Evolutionary conservation across 2,888 invertebrate species (phyloP).

Genomic region (Sericinus montela): DNA sequence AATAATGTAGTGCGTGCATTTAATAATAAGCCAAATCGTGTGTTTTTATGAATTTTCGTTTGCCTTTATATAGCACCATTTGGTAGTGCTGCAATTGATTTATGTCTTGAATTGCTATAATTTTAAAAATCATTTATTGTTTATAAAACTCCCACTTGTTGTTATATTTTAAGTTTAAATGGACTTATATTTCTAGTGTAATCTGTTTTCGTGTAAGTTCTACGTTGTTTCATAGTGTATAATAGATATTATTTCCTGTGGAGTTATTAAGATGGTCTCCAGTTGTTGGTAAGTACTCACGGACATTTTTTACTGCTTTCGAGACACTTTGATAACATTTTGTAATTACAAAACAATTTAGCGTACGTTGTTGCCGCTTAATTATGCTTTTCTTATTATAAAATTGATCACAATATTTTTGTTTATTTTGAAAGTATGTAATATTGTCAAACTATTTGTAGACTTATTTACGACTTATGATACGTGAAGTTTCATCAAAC

Average conservation of each 20-base stretch:
- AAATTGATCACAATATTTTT: neutral
- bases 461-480: neutral
- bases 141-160: slow-evolving; percentile 35
- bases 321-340: slow-evolving; percentile 33
- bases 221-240: slow-evolving; percentile 30
- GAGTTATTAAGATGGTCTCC: slow-evolving; percentile 44
- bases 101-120: slow-evolving; percentile 38
- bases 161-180: slow-evolving; percentile 42
- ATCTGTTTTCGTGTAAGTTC: slow-evolving; percentile 47
- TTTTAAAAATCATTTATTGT: slow-evolving; percentile 40
- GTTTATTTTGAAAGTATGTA: slow-evolving; percentile 10
- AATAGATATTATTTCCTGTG: slow-evolving; percentile 28
- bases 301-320: slow-evolving; percentile 31
- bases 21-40: slow-evolving; percentile 49
- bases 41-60: slow-evolving; percentile 48
- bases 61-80: slow-evolving; percentile 46
- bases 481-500: too few relatives aligned
- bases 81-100: slow-evolving; percentile 33
- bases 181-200: slow-evolving; percentile 37
- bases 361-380: neutral
- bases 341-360: slow-evolving; percentile 29
- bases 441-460: too few relatives aligned
- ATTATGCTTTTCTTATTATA: neutral
- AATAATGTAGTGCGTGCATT: slow-evolving; percentile 66
- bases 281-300: slow-evolving; percentile 31